Evolutionary conservation across 2,888 invertebrate genomes (phyloP), one percentile per base, ranked within the genome.

Genomic region (Agriopis aurantiaria): DNA sequence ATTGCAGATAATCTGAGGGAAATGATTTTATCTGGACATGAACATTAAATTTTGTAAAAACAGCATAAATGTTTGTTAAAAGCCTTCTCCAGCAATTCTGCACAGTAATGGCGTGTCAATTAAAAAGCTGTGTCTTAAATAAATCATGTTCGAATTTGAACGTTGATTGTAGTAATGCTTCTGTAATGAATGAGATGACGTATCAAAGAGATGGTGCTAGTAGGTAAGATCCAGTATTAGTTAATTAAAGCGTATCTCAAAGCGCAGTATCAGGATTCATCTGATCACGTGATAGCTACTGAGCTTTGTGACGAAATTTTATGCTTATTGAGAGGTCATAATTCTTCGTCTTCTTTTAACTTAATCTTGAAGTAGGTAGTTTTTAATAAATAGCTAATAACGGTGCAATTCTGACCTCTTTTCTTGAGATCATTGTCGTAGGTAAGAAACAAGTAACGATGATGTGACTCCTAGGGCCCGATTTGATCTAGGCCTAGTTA

Each of bases 171-270:
- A 43, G 33, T 0, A 6, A 17, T 33, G 14, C 43, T 17, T n/a
- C n/a, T 55, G 6, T 56, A 41, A 14, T 5, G 57, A 45, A 45
- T 23, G 14, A 17, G 9, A 43, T 43, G 57, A 41, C 8, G 14
- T 17, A 17, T 45, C 55, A 40, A 40, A 40, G 55, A 40, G 55
- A 55, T 23, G 43, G 14, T 43, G 14, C 55, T 17, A 43, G 41
- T n/a, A 33, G 33, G 33, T 33, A 43, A n/a, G 11, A 8, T 12
- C 11, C 8, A 58, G 58, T 58, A 33, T 58, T 58, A 58, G 46
- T 48, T 58, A 58, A 58, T 58, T 48, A 58, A 46, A 8, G 46
- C 46, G 46, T n/a, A 33, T 46, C 46, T 58, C 46, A 58, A 46
- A 58, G 58, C 46, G 23, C 23, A 12, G 8, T 2, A 46, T 46